Evolutionary conservation across 64 coral and sea anemone species (phyloP), one percentile per base, ranked within the genome.

Genomic region (Astreopora myriophthalma): DNA sequence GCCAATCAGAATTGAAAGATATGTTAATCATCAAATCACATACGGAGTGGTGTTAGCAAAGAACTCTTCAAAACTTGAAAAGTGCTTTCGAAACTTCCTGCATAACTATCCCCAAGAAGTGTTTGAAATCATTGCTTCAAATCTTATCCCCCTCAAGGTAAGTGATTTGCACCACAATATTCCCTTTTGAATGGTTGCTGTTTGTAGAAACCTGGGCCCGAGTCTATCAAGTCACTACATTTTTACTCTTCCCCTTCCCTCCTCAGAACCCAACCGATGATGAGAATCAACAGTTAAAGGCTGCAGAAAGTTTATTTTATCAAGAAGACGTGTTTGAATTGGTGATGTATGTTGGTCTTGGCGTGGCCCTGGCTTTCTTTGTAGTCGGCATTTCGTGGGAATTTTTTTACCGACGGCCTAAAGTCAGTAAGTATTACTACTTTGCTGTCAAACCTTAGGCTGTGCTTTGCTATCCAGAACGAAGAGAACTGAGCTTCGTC

Each of bases 1-100:
- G 26, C 92, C 92, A 82, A 94, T 98, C 67, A 94, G 92, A 87
- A 89, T 94, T 8, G 95, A 98, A 13, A 94, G 87, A 89, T 94
- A 94, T 3, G 94, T 98, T 16, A 92, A 98, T 38, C 92, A 98
- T 57, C 55, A 62, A 52, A 98, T 98, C 40, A 58, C 38, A 9
- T 98, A 94, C 72, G 95, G 84, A 40, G 89, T 87, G 7, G 92
- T 90, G 14, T 36, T 98, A 20, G 87, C 88, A 6, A 42, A 69
- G 7, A 98, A 98, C 33, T 94, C 95, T 8, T 94, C 92, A 1
- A 58, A 48, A 6, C 65, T 94, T 64, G 95, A 98, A 28, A 72
- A 22, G 1, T 98, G 95, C 29, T 74, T 98, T 55, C 95, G 95
- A 36, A 33, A 84, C 5, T 94, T 90, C 42, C 34, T 98, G 11